Evolutionary conservation across 2,888 invertebrate genomes (phyloP).

Genomic region (Dysmachus trigonus): DNA sequence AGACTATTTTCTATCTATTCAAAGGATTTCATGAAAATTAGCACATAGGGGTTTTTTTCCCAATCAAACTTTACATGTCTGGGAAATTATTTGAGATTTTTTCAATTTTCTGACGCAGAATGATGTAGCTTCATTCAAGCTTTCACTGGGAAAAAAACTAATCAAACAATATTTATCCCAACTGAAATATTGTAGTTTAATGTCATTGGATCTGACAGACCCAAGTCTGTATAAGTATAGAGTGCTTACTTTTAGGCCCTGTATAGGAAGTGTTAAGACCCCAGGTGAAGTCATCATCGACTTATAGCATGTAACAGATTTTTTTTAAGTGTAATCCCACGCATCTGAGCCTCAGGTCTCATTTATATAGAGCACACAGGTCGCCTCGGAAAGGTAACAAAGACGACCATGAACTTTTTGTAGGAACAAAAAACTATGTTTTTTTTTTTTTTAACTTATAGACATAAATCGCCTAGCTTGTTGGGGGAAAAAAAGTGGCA

Average conservation of each 20-base stretch:
- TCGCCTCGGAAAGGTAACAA: background rate
- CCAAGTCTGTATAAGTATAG: too few species aligned
- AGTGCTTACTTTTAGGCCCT: background rate
- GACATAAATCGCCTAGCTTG: background rate
- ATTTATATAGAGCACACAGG: background rate
- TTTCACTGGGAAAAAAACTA: too few species aligned
- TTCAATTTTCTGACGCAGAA: too few species aligned
- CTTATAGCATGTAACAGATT: background rate
- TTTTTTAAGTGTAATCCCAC: background rate
- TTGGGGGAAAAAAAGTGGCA: background rate
- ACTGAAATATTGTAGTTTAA: too few species aligned
- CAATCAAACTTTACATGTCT: too few species aligned
- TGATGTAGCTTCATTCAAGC: too few species aligned
- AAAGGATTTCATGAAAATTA: too few species aligned
- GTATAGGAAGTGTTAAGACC: background rate
- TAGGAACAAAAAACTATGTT: background rate
- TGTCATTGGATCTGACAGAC: too few species aligned
- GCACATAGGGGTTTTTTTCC: too few species aligned
- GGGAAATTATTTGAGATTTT: too few species aligned
- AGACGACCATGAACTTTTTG: conserved; percentile 10
- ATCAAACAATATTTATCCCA: too few species aligned
- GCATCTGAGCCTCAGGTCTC: background rate
- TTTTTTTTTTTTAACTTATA: background rate
- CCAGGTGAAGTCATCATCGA: background rate
- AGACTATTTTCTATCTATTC: too few species aligned